Percentiles rank a stretch among this genome's conserved stretches.
phyloP scores from a whole-genome alignment of 2,888 invertebrate genomes.

The Xanthorhoe spadicearia region DNA sequence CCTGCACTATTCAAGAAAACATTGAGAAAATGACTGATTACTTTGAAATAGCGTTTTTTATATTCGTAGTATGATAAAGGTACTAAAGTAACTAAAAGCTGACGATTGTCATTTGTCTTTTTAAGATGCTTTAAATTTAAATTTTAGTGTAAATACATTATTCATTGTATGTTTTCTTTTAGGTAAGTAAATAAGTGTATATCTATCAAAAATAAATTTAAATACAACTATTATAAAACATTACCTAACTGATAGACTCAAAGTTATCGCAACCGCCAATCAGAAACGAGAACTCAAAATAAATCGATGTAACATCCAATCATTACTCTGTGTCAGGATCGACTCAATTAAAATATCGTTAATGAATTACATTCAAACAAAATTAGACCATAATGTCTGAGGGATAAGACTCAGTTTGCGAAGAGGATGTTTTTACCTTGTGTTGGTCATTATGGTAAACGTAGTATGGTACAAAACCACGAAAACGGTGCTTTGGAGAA shows the following conservation, averaged over 20 bases:
- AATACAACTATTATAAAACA: constrained; percentile 76
- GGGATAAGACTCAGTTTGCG: constrained; percentile 59
- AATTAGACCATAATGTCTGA: constrained; percentile 62
- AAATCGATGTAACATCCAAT: constrained; percentile 85
- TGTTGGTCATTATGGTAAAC: constrained; percentile 83
- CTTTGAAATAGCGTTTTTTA: constrained; percentile 11
- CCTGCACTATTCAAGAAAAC: constrained; percentile 50
- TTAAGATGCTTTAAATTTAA: too few relatives aligned
- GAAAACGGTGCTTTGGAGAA: constrained; percentile 82
- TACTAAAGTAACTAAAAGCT: too few relatives aligned
- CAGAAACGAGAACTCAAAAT: constrained; percentile 83
- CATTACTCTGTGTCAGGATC: constrained; percentile 84
- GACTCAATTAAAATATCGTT: constrained; percentile 85
- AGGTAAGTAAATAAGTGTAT: too few relatives aligned
- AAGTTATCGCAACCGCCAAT: constrained; percentile 83
- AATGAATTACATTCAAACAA: constrained; percentile 66
- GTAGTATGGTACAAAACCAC: constrained; percentile 81
- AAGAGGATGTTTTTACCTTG: constrained; percentile 62
- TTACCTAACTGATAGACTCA: constrained; percentile 75
- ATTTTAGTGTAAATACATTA: too few relatives aligned
- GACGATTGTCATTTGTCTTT: too few relatives aligned
- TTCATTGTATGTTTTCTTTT: too few relatives aligned
- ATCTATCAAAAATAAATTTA: constrained; percentile 31
- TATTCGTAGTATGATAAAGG: too few relatives aligned
- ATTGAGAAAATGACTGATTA: constrained; percentile 41